phyloP scores from a whole-genome alignment of 2,113 vertebrate species.

The Camelus dromedarius region DNA sequence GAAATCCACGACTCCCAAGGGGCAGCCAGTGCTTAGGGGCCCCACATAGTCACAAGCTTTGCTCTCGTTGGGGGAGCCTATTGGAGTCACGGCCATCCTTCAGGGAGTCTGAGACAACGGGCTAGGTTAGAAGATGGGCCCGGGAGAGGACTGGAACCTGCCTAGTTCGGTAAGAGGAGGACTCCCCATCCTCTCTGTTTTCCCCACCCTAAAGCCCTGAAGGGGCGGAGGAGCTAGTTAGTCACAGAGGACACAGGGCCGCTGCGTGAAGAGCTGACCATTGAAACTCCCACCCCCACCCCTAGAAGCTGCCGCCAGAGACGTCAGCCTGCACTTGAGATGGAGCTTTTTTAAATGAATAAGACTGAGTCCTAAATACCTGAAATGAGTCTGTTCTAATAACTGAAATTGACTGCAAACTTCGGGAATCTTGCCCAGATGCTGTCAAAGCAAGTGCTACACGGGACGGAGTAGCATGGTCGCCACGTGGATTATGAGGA shows the following conservation, averaged over 20 bases:
- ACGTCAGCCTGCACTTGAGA: background rate
- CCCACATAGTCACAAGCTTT: rapidly evolving
- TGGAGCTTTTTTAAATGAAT: background rate
- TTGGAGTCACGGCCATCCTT: background rate
- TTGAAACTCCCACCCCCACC: background rate
- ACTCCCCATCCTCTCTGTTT: background rate
- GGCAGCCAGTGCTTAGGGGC: too few species aligned
- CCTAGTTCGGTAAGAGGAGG: background rate
- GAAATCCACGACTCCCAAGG: background rate
- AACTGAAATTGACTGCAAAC: background rate
- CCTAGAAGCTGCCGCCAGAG: background rate
- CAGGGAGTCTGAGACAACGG: background rate
- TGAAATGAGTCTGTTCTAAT: background rate
- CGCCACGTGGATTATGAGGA: background rate
- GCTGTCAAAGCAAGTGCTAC: background rate
- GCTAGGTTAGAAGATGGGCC: background rate
- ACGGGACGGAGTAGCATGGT: background rate
- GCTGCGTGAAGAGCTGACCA: background rate
- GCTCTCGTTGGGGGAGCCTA: too few species aligned
- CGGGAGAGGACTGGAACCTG: background rate
- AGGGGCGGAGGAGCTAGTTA: background rate
- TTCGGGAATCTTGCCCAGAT: background rate
- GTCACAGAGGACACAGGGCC: background rate
- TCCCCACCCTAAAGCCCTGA: too few species aligned
- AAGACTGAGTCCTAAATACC: background rate